Percentiles rank a stretch among this genome's conserved stretches.
Conservation (phyloP, 1,140 invertebrate genomes). For the Lordiphosa collinella region DNA sequence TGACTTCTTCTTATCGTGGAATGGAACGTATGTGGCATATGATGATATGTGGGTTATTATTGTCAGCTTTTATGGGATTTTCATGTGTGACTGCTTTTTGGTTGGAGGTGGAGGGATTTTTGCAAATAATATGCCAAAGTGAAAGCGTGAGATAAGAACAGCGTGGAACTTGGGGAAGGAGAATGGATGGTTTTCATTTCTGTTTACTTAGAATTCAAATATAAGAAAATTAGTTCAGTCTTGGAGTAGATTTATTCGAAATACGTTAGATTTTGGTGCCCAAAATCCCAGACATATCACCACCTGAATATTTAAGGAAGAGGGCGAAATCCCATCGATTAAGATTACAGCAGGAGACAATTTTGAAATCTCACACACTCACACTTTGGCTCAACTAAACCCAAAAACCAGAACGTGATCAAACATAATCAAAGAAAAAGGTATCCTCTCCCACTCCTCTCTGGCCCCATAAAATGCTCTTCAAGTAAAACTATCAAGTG, state of each 20-base stretch:
- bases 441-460: conserved; percentile 3
- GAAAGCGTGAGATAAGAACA: conserved; percentile 42
- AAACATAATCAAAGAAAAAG: conserved; percentile 66
- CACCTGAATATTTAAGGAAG: too few species aligned
- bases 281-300: too few species aligned
- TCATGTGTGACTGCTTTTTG: conserved; percentile 45
- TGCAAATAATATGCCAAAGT: conserved; percentile 1
- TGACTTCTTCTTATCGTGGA: conserved; percentile 42
- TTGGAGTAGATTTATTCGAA: too few species aligned
- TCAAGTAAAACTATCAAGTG: conserved; percentile 45
- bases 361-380: not conserved
- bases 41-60: conserved; percentile 55
- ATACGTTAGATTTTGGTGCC: too few species aligned
- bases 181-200: not conserved
- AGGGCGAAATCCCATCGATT: too few species aligned
- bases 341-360: too few species aligned
- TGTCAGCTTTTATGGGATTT: conserved; percentile 53
- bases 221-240: too few species aligned
- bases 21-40: conserved; percentile 17
- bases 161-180: conserved; percentile 3
- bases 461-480: not conserved
- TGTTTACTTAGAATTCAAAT: too few species aligned
- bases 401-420: conserved; percentile 53
- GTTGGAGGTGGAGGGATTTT: not conserved
- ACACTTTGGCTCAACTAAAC: conserved; percentile 40